phyloP scores from a whole-genome alignment of 2,888 invertebrate species.

The Callimorpha dominula region DNA sequence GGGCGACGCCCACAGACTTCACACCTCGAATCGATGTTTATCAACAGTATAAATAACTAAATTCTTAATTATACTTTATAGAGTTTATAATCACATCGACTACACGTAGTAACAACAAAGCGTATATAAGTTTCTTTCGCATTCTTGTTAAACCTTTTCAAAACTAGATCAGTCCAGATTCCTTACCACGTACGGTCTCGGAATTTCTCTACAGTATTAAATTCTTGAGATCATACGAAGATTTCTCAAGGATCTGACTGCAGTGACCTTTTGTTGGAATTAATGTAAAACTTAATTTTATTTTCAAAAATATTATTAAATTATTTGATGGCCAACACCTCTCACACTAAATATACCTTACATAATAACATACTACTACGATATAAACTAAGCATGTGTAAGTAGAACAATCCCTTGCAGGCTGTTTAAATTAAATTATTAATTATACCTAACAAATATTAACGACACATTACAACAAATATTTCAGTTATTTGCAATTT shows the following conservation, averaged over 20 bases:
- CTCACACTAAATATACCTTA: too few relatives aligned
- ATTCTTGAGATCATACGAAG: background rate
- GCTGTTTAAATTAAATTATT: too few relatives aligned
- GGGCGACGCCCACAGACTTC: conserved; percentile 27
- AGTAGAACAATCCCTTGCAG: too few relatives aligned
- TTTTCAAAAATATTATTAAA: too few relatives aligned
- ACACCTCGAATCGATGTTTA: conserved; percentile 26
- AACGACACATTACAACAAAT: too few relatives aligned
- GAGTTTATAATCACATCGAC: background rate
- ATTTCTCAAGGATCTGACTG: background rate
- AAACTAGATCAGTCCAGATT: background rate
- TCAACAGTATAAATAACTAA: conserved; percentile 12
- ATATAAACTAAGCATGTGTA: background rate
- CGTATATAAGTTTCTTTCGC: background rate
- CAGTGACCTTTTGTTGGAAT: background rate
- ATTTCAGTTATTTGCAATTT: too few relatives aligned
- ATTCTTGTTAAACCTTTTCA: background rate
- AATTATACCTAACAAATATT: too few relatives aligned
- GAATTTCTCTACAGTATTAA: background rate
- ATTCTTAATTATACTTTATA: background rate
- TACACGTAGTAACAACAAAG: background rate
- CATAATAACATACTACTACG: too few relatives aligned
- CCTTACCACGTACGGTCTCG: background rate
- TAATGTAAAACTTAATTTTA: background rate
- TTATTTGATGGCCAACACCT: too few relatives aligned